A percentile compares a stretch with the other conserved stretches of the same genome.
These are phyloP conservation scores for Trichoplusia ni DNA, from an alignment of 1,140 invertebrate species.

Conservation along the genomic window DNA sequence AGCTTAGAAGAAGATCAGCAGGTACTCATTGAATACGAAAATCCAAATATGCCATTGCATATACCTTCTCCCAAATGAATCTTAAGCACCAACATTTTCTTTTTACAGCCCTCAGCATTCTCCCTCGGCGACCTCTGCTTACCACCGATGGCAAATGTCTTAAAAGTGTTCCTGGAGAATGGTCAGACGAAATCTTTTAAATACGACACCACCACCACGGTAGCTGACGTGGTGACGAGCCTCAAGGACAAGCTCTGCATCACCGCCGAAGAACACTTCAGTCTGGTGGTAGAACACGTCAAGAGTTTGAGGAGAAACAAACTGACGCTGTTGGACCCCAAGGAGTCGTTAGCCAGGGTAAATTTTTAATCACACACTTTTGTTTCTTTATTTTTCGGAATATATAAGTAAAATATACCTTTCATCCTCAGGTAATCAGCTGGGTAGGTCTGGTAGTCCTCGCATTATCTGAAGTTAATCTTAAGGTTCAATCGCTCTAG, in stretches of 20 bases:
- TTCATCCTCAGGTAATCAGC: slow-evolving; percentile 10
- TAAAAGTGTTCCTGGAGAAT: slow-evolving; percentile 96
- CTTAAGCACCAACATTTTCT: slow-evolving; percentile 26
- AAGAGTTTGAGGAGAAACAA: slow-evolving; percentile 92
- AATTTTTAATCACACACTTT: not conserved
- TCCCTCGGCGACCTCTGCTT: slow-evolving; percentile 90
- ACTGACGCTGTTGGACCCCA: slow-evolving; percentile 90
- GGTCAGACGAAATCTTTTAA: slow-evolving; percentile 98
- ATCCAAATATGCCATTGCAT: too few species aligned
- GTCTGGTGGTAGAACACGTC: slow-evolving; percentile 94
- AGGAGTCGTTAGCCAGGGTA: slow-evolving; percentile 92
- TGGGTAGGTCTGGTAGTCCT: slow-evolving; percentile 1
- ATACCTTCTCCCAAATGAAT: slow-evolving; percentile 1
- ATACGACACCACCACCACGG: slow-evolving; percentile 94
- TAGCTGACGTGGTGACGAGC: slow-evolving; percentile 92
- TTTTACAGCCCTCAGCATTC: slow-evolving; percentile 87
- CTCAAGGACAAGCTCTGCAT: slow-evolving; percentile 93
- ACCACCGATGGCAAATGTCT: slow-evolving; percentile 95
- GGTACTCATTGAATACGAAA: too few species aligned
- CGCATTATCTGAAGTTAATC: too few species aligned
- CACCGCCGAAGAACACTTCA: slow-evolving; percentile 91
- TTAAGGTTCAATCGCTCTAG: not conserved
- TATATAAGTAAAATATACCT: not conserved
- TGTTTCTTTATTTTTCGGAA: slow-evolving; percentile 3
- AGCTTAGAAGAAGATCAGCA: too few species aligned